Base-by-base conservation (phyloP, 2,113 vertebrate genomes). In the Lutjanus erythropterus region DNA sequence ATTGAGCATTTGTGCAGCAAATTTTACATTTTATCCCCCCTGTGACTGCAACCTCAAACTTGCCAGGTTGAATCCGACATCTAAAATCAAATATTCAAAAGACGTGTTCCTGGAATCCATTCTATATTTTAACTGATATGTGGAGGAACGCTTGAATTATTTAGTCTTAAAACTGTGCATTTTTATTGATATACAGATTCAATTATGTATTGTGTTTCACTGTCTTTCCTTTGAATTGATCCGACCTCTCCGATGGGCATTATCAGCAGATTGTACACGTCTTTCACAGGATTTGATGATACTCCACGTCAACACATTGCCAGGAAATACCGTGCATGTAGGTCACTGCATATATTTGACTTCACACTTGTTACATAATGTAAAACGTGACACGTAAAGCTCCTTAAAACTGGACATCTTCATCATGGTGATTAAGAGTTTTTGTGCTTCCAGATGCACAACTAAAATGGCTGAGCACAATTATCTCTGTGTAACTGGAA, bases 171-270 rank as follows among this genome's bases (percentile, higher is more conserved):
- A 92, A 55, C 73, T 83, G 74, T 70, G 44, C 73, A 75, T 76
- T 83, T 88, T 19, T 77, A 88, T 86, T 80, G 88, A 92, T 88
- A 74, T 50, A 83, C 62, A 84, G 69, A 89, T 86, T 89, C 16
- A 74, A 56, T 83, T 83, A 66, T 79, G 78, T 84, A 83, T 93
- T 81, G 70, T 52, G 60, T 93, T 93, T 92, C 89, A 70, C 47
- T 78, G 76, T 70, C 77, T 88, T 89, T 73, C 80, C 76, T 84
- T 83, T 85, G 71, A 90, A 94, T 91, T 89, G 91, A 94, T 93
- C 75, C 35, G 75, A 66, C 74, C 81, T 79, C 53, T 72, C 77
- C 66, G 77, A 77, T 12, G 44, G 76, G 58, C 78, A 35, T 58
- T 27, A 77, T 77, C 67, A 53, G 83, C 76, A 47, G 78, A 78